phyloP scores from a whole-genome alignment of 92 coral and sea anemone species.

The Chrysogorgia sp. region DNA sequence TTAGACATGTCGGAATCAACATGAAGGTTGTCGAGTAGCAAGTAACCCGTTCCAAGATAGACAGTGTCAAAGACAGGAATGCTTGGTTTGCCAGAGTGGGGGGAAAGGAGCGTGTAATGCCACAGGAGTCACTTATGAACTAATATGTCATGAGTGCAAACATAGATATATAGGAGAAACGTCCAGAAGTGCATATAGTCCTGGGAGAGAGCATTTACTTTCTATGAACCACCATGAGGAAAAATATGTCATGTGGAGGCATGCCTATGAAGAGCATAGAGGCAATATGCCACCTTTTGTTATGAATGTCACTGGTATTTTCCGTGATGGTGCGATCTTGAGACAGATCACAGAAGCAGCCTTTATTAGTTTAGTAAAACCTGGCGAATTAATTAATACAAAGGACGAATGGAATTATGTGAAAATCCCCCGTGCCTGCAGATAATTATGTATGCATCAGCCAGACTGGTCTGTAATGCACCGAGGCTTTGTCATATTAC shows the following conservation, averaged over 20 bases:
- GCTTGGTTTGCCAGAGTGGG: slow-evolving; percentile 34
- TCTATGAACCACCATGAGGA: slow-evolving; percentile 22
- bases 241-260: slow-evolving; percentile 38
- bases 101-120: slow-evolving; percentile 45
- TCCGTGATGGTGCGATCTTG: slow-evolving; percentile 41
- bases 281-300: slow-evolving; percentile 7
- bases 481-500: too few species aligned
- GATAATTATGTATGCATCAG: too few species aligned
- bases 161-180: slow-evolving; percentile 31
- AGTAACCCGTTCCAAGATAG: background rate
- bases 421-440: slow-evolving; percentile 1
- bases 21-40: background rate
- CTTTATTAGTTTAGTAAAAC: background rate
- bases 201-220: slow-evolving; percentile 30
- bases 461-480: too few species aligned
- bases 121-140: slow-evolving; percentile 32
- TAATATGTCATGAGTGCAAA: background rate
- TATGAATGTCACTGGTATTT: slow-evolving; percentile 35
- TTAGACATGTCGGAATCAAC: background rate
- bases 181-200: slow-evolving; percentile 42
- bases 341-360: slow-evolving; percentile 29
- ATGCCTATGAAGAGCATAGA: slow-evolving; percentile 23
- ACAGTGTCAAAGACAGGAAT: slow-evolving; percentile 27
- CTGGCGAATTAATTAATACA: slow-evolving; percentile 11
- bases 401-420: slow-evolving; percentile 29